A percentile compares a stretch with the other conserved stretches of the same genome.
phyloP scores from a whole-genome alignment of 30 jellyfish, hydroid and myxozoan genomes.

The Pseudorhiza aurosa region DNA sequence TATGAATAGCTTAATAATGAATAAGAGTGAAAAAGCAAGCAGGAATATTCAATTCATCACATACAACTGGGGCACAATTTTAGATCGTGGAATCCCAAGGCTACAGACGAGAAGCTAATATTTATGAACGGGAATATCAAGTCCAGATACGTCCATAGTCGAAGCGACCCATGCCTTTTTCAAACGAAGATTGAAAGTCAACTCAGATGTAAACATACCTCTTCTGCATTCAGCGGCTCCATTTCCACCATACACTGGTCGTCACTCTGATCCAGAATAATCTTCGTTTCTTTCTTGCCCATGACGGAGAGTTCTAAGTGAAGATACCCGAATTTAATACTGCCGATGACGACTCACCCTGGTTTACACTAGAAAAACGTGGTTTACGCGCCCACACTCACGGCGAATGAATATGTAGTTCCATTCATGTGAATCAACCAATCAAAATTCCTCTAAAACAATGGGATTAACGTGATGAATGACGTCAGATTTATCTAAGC shows the following conservation, averaged over 20 bases:
- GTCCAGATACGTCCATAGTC: too few relatives aligned
- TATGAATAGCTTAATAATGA: too few relatives aligned
- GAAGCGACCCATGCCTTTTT: too few relatives aligned
- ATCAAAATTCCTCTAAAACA: slow-evolving; percentile 2
- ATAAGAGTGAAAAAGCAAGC: too few relatives aligned
- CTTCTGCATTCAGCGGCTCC: slow-evolving; percentile 70
- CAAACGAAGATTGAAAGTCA: too few relatives aligned
- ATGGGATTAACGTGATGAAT: not conserved
- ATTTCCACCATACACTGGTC: slow-evolving; percentile 63
- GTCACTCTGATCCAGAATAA: slow-evolving; percentile 63
- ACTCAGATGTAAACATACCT: too few relatives aligned
- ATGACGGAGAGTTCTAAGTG: slow-evolving; percentile 12
- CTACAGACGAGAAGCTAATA: too few relatives aligned
- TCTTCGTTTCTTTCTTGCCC: slow-evolving; percentile 79
- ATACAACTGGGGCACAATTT: too few relatives aligned
- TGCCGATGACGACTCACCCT: not conserved
- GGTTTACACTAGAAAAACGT: not conserved
- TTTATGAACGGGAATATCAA: too few relatives aligned
- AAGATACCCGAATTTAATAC: not conserved
- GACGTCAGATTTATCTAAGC: not conserved
- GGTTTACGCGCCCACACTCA: slow-evolving; percentile 35
- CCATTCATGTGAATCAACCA: slow-evolving; percentile 43
- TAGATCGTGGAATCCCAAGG: too few relatives aligned
- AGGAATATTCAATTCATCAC: too few relatives aligned
- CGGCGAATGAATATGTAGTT: not conserved